Base-by-base conservation (phyloP, 2,888 invertebrate genomes). In the Tetragonula carbonaria region DNA sequence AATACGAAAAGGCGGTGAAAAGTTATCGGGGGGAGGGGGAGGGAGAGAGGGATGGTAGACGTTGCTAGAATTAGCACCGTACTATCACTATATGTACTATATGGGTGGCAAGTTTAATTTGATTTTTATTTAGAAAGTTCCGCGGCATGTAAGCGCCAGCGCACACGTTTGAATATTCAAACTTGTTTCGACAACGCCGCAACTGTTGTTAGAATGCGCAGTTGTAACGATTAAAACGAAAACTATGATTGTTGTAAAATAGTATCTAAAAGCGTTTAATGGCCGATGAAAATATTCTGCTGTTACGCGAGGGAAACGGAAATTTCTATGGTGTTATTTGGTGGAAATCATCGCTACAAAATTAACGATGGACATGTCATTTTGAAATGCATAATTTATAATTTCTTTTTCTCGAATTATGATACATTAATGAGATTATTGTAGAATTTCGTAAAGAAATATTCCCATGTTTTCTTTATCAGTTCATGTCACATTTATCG, bases 121-220 rank as follows among this genome's bases (percentile, higher is more conserved):
- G 78, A 86, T 87, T 84, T 88, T 86, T 87, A 80, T 74, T 84
- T 62, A 50, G 50, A 38, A 82, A 84, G 80, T 80, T 88, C 13
- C 66, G 72, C 51, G 66, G 74, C 77, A 57, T 79, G 78, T 80
- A 83, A 82, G 73, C 87, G 53, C 65, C 33, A 18, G 14, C 63
- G 57, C 51, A 68, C 57, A 55, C 55, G 77, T 71, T 78, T 88
- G 85, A 89, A 87, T 85, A 85, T 89, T 85, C 82, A 88, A 85
- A 78, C 81, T 85, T 89, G 85, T 82, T 85, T 81, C 78, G 81
- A 79, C 85, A 87, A 85, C 82, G 62, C 67, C 51, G 70, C 74
- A 76, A 87, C 77, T 66, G 80, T 80, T 74, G 59, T 62, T 53
- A 21, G 51, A 78, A 77, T 51, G 63, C 28, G 57, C 71, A 84